Percentiles rank a stretch among this genome's conserved stretches.
Evolutionary conservation across 2,113 vertebrate species (phyloP).

Genomic region (Melanostigma gelatinosum): DNA sequence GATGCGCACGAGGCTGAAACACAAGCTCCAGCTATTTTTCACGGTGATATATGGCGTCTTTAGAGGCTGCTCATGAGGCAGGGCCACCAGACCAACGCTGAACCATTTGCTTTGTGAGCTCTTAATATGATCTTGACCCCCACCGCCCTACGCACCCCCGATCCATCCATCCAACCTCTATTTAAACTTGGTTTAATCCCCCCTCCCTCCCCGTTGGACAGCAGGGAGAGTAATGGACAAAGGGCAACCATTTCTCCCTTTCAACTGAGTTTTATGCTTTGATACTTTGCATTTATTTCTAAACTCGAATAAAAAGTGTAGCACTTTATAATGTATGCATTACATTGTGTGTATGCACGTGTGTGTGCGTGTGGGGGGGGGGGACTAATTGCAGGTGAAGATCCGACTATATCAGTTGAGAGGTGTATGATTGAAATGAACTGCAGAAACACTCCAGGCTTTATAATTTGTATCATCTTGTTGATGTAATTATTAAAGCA

Average conservation of each 20-base stretch:
- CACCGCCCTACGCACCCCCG: slow-evolving; percentile 32
- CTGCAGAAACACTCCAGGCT: slow-evolving; percentile 90
- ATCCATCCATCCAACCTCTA: slow-evolving; percentile 62
- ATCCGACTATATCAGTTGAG: slow-evolving; percentile 83
- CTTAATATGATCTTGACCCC: slow-evolving; percentile 75
- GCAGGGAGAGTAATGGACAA: slow-evolving; percentile 86
- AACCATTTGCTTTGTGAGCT: slow-evolving; percentile 68
- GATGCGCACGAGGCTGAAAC: slow-evolving; percentile 71
- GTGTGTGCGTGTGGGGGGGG: slow-evolving; percentile 31
- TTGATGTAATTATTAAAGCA: slow-evolving; percentile 96
- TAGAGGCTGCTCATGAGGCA: slow-evolving; percentile 58
- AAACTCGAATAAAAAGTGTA: slow-evolving; percentile 73
- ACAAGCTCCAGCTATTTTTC: slow-evolving; percentile 69
- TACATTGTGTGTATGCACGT: slow-evolving; percentile 10
- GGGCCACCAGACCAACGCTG: slow-evolving; percentile 59
- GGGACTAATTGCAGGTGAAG: slow-evolving; percentile 88
- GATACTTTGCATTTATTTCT: slow-evolving; percentile 79
- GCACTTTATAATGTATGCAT: slow-evolving; percentile 17
- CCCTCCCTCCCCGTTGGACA: slow-evolving; percentile 1
- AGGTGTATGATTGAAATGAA: slow-evolving; percentile 91
- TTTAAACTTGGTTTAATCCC: slow-evolving; percentile 82
- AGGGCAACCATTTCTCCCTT: slow-evolving; percentile 83
- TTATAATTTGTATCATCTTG: slow-evolving; percentile 87
- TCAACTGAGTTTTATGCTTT: slow-evolving; percentile 82
- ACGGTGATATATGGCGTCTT: slow-evolving; percentile 73